phyloP scores from a whole-genome alignment of 2,113 vertebrate genomes.

The Beaufortia kweichowensis region DNA sequence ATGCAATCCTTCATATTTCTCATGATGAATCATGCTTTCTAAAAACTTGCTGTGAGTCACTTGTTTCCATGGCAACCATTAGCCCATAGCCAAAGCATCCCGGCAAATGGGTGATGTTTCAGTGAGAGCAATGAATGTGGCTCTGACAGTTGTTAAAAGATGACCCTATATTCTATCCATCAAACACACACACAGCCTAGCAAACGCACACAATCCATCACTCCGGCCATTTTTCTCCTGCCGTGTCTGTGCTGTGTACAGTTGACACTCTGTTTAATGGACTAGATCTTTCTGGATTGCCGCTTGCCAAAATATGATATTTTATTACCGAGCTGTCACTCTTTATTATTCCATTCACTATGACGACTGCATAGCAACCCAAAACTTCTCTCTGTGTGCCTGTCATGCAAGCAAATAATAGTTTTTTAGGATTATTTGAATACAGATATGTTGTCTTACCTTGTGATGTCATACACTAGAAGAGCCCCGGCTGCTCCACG shows the following conservation, averaged over 20 bases:
- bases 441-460: constrained; percentile 66
- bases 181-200: not conserved
- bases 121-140: constrained; percentile 43
- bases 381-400: constrained; percentile 15
- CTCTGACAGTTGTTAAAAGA: constrained; percentile 44
- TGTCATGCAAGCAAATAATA: not conserved
- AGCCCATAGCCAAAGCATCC: constrained; percentile 46
- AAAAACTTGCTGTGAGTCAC: constrained; percentile 43
- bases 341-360: constrained; percentile 42
- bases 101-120: constrained; percentile 22
- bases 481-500: constrained; percentile 89
- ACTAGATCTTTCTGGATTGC: constrained; percentile 45
- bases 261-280: constrained; percentile 46
- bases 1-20: not conserved
- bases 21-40: constrained; percentile 6
- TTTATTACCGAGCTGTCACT: constrained; percentile 61
- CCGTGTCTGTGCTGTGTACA: not conserved
- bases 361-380: constrained; percentile 33
- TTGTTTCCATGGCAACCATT: constrained; percentile 40
- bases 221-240: not conserved
- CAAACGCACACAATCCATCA: constrained; percentile 13
- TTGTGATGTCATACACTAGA: constrained; percentile 91
- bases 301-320: constrained; percentile 47
- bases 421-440: not conserved
- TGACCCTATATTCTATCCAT: constrained; percentile 9